Base-by-base conservation (phyloP, 2,113 vertebrate species). In the Onychorhynchus coronatus region DNA sequence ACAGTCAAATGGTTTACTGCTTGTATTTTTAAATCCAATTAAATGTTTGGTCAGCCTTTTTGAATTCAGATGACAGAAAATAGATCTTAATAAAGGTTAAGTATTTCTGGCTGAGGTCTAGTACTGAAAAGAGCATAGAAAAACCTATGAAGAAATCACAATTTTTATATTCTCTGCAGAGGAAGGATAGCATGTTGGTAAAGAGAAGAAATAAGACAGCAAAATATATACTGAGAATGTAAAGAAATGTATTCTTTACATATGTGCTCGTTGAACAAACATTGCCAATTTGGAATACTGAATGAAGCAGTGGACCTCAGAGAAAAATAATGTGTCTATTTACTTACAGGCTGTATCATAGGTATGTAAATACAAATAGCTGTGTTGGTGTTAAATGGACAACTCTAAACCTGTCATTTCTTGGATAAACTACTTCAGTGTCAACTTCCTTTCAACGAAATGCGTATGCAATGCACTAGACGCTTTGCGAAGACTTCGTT, bases 391-490 rank as follows among this genome's bases (percentile, higher is more conserved):
- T 39, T 39, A 78, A 62, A 59, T 6, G 25, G 66, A 11, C 31
- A 52, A 61, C 27, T 41, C 68, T 20, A 31, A 52, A 58, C 9
- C 6, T 59, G 42, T 23, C 4, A 8, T 72, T 85, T 71, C 44
- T 56, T 27, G 37, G 49, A 11, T 73, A 44, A 79, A 20, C n/a
- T 41, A 6, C 41, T 59, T 5, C 4, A 50, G 44, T 2, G 47
- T 41, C 53, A 71, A 20, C 50, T 77, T 35, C 24, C 27, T 63
- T 31, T 25, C 52, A 42, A 42, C 5, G 42, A 53, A 35, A 17
- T 4, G 8, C 1, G 11, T 11, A 8, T 1, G 33, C 3, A 12
- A 18, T 6, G n/a, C 2, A 1, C 25, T 14, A 3, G 17, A 14
- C 37, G 66, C 22, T 79, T 78, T 65, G 81, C 41, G 52, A 67